Percentiles rank a stretch among this genome's conserved stretches.
phyloP scores from a whole-genome alignment of 1,140 invertebrate species.

The Doryteuthis pealeii region DNA sequence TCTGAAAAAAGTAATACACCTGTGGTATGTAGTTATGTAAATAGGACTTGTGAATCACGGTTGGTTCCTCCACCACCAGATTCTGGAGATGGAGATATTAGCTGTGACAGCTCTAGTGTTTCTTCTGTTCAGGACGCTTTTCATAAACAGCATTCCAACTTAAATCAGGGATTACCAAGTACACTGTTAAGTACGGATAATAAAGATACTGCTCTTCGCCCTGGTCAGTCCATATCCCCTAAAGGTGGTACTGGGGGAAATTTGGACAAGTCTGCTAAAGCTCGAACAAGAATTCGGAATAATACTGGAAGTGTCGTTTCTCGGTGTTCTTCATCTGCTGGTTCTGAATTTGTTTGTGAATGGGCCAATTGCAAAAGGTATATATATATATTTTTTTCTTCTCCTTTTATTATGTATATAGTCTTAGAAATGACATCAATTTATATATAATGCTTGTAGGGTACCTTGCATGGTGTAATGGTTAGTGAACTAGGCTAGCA shows the following conservation, averaged over 20 bases:
- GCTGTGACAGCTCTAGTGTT: slow-evolving; percentile 42
- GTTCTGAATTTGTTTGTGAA: slow-evolving; percentile 55
- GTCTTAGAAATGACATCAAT: too few species aligned
- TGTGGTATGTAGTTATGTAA: slow-evolving; percentile 11
- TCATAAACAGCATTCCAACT: slow-evolving; percentile 14
- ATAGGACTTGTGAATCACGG: slow-evolving; percentile 24
- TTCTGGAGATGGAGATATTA: slow-evolving; percentile 42
- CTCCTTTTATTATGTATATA: too few species aligned
- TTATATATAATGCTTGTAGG: too few species aligned
- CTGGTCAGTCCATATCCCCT: slow-evolving; percentile 4
- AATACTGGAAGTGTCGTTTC: slow-evolving; percentile 33
- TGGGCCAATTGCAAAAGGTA: slow-evolving; percentile 56
- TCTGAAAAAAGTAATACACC: slow-evolving; percentile 5
- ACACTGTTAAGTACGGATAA: neutral
- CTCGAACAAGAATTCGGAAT: slow-evolving; percentile 40
- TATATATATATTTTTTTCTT: slow-evolving; percentile 22
- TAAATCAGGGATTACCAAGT: slow-evolving; percentile 10
- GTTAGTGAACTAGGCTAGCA: too few species aligned
- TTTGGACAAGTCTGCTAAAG: slow-evolving; percentile 27
- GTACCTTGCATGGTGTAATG: too few species aligned
- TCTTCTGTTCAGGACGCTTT: slow-evolving; percentile 8
- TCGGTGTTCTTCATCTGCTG: slow-evolving; percentile 29
- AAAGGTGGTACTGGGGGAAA: slow-evolving; percentile 16
- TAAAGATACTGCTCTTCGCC: neutral
- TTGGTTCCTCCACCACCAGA: slow-evolving; percentile 42